Base-by-base conservation (phyloP, 1,140 invertebrate species). In the Hyles vespertilio region DNA sequence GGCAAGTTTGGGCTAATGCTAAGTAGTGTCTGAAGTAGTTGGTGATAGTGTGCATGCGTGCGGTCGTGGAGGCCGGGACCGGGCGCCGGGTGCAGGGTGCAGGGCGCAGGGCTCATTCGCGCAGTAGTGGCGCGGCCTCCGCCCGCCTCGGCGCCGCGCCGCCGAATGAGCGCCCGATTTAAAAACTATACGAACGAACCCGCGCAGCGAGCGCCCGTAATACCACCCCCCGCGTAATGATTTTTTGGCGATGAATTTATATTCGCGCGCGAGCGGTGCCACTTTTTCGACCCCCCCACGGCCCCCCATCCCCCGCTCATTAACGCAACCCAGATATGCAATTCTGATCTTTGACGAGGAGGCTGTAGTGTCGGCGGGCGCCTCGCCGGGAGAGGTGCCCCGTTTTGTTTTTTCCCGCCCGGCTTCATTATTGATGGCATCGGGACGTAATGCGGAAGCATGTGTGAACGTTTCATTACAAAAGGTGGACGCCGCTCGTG, bases 161-260 rank as follows among this genome's bases (percentile, higher is more conserved):
- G 69, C 64, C 72, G 81, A 84, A 77, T 83, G 79, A 85, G 74
- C 75, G 79, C 78, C 74, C 81, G 81, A 84, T 85, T 87, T 88
- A 88, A 88, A 88, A 86, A 88, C 83, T 88, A 86, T 85, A 81
- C 69, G 77, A 80, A 74, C 80, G 74, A 79, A 80, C 84, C 78
- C 84, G 82, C 84, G 81, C 81, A 81, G 76, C 69, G 71, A 79
- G 72, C 67, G 73, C 70, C 80, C 83, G 87, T 89, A 90, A 89
- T 88, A 82, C 87, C 86, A 88, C 87, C 89, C 84, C 84, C 84
- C 83, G 89, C 87, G 87, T 90, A 90, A 90, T 90, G 89, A 90
- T 90, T 90, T 90, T 90, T 90, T 90, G 89, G 89, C 89, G 89
- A 90, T 90, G 89, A 90, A 90, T 90, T 90, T 90, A 90, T 90